phyloP scores from a whole-genome alignment of 2,888 invertebrate species.

The Bembecia ichneumoniformis region DNA sequence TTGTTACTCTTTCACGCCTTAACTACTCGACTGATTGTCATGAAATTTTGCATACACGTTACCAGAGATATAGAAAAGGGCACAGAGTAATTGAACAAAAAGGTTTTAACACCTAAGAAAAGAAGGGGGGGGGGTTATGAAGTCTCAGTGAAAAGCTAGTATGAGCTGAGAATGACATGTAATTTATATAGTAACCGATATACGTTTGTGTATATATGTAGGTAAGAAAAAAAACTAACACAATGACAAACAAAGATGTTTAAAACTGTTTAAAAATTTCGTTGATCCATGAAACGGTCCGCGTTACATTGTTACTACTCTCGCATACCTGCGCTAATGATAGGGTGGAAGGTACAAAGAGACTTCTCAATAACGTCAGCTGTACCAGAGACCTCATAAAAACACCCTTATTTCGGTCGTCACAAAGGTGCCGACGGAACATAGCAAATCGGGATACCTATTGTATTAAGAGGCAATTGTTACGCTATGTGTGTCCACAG shows the following conservation, averaged over 20 bases:
- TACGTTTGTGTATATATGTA: no score
- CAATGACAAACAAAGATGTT: constrained; percentile 21
- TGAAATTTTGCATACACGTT: no score
- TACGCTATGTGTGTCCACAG: no score
- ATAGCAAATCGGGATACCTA: constrained; percentile 40
- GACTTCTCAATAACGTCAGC: constrained; percentile 50
- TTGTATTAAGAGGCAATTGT: constrained; percentile 3
- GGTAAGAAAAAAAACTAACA: constrained; percentile 5
- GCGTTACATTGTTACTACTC: constrained; percentile 25
- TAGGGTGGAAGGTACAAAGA: constrained; percentile 36
- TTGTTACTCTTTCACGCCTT: no score
- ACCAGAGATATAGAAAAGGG: no score
- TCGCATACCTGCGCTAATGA: constrained; percentile 56
- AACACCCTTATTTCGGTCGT: constrained; percentile 21
- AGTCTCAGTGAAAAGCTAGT: no score
- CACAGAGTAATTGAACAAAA: no score
- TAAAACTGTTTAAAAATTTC: constrained; percentile 37
- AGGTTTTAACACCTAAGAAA: no score
- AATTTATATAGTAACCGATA: no score
- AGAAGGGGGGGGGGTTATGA: no score
- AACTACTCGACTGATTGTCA: no score
- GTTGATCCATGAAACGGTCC: constrained; percentile 32
- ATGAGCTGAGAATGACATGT: no score
- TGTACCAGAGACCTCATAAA: constrained; percentile 22
- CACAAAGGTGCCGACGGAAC: constrained; percentile 29